Conservation (phyloP, 2,888 invertebrate genomes). For the Arctia plantaginis region DNA sequence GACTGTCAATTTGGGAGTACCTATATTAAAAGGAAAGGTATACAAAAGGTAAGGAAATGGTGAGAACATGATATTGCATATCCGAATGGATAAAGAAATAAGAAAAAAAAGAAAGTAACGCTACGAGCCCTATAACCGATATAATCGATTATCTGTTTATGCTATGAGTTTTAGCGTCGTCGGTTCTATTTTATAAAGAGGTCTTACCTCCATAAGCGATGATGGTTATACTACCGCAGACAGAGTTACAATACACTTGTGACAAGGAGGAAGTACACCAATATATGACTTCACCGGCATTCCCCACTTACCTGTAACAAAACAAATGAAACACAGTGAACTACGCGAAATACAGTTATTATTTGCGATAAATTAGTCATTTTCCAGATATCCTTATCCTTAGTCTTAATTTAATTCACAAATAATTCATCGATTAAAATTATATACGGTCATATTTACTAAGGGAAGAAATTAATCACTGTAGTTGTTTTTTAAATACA, state of each 20-base stretch:
- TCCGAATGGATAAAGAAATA: no score
- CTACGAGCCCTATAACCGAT: no score
- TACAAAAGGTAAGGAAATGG: no score
- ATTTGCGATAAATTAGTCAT: background rate
- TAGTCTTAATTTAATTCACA: background rate
- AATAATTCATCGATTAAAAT: background rate
- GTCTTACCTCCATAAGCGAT: background rate
- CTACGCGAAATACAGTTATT: background rate
- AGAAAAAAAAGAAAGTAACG: no score
- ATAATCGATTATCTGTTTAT: no score
- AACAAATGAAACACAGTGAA: conserved; percentile 27
- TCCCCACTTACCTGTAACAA: conserved; percentile 46
- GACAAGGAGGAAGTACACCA: conserved; percentile 31
- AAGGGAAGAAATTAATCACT: no score
- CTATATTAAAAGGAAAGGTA: no score
- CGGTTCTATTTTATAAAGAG: background rate
- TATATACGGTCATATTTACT: background rate
- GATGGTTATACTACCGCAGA: background rate
- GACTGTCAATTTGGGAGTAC: no score
- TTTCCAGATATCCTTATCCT: no score
- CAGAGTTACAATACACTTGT: background rate
- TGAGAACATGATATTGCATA: no score
- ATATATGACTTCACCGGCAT: conserved; percentile 31
- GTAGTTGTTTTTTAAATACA: no score
- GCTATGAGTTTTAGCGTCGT: background rate